These are phyloP conservation scores for Tetranychus urticae DNA, from an alignment of 1,140 invertebrate genomes.

Conservation along the genomic window DNA sequence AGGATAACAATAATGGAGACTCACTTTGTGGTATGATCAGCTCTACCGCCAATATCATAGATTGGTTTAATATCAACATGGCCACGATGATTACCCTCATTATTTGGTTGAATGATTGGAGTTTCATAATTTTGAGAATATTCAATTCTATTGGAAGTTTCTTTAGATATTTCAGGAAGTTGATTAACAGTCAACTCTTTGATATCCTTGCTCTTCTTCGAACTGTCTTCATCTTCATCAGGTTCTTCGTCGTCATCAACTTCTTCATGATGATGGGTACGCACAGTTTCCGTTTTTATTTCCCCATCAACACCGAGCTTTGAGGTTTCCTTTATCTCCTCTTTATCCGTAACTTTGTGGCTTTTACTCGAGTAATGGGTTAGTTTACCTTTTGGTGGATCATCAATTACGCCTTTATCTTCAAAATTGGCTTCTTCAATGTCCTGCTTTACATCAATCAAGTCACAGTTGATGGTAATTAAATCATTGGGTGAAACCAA, in stretches of 20 bases:
- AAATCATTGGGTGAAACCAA: slow-evolving; percentile 11
- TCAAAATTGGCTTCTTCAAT: not conserved
- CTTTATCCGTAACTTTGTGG: slow-evolving; percentile 46
- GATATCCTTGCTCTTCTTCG: no score
- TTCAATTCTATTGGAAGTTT: not conserved
- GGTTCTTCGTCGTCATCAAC: slow-evolving; percentile 37
- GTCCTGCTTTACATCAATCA: not conserved
- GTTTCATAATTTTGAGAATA: not conserved
- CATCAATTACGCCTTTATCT: not conserved
- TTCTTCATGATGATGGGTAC: slow-evolving; percentile 29
- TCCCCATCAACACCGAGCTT: slow-evolving; percentile 37
- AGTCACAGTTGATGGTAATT: not conserved
- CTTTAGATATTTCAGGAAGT: not conserved
- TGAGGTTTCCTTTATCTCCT: slow-evolving; percentile 45
- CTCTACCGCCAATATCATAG: not conserved
- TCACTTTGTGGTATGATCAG: not conserved
- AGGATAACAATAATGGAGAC: not conserved
- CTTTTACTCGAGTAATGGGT: slow-evolving; percentile 23
- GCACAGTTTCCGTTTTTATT: slow-evolving; percentile 45
- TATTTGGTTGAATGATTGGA: not conserved
- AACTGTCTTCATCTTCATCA: slow-evolving; percentile 17
- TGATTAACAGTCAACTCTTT: no score
- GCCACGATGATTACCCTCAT: no score
- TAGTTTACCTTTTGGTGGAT: slow-evolving; percentile 7
- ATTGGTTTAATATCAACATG: not conserved